These are phyloP conservation scores for Mylabris phalerata DNA, from an alignment of 1,140 invertebrate genomes.

Conservation along the genomic window DNA sequence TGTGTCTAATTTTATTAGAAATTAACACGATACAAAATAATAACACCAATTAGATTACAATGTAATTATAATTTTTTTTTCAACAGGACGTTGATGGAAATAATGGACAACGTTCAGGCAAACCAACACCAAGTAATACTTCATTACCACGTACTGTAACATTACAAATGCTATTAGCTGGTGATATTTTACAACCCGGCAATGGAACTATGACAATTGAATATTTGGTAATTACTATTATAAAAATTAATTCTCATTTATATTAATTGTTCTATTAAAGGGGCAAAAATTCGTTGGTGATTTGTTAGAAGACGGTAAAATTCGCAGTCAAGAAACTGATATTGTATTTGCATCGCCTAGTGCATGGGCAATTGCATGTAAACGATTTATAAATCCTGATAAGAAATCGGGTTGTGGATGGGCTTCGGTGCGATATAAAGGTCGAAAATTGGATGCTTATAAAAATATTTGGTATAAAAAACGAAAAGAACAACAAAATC, in stretches of 20 bases:
- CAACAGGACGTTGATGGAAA: constrained; percentile 48
- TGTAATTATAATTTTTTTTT: too few species aligned
- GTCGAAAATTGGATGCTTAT: constrained; percentile 79
- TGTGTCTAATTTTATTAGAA: too few species aligned
- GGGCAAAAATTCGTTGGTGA: constrained; percentile 86
- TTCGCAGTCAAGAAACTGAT: constrained; percentile 79
- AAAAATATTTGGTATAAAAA: constrained; percentile 78
- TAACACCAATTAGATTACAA: too few species aligned
- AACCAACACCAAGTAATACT: constrained; percentile 26
- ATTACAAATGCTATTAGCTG: constrained; percentile 73
- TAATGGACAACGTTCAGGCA: constrained; percentile 43
- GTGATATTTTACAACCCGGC: constrained; percentile 74
- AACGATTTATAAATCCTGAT: constrained; percentile 82
- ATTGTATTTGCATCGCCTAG: constrained; percentile 84
- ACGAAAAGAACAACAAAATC: constrained; percentile 48
- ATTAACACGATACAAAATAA: too few species aligned
- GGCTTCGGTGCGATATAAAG: constrained; percentile 77
- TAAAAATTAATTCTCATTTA: constrained; percentile 14
- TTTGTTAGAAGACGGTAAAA: constrained; percentile 77
- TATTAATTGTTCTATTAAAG: constrained; percentile 42
- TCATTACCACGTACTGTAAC: constrained; percentile 67
- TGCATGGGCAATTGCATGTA: constrained; percentile 87
- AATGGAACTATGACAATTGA: constrained; percentile 78
- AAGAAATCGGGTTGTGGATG: constrained; percentile 89
- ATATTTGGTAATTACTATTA: constrained; percentile 60